Percentiles rank a stretch among this genome's conserved stretches.
These are phyloP conservation scores for Pachycephala philippinensis DNA, from an alignment of 2,113 vertebrate genomes.

Conservation along the genomic window DNA sequence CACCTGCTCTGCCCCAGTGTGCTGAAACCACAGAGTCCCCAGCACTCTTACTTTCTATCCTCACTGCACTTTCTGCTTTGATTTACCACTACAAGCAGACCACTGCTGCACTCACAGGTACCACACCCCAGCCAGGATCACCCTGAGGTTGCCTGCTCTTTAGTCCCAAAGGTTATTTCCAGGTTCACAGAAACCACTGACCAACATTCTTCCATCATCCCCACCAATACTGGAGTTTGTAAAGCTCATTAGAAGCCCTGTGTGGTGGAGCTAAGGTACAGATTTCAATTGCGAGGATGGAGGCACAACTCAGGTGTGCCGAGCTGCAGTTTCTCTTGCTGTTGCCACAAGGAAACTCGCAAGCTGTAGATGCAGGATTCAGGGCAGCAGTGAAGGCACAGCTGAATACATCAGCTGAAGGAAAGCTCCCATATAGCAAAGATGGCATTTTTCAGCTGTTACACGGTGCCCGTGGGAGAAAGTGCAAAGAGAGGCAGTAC, in stretches of 20 bases:
- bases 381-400: background rate
- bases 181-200: background rate
- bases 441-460: background rate
- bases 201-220: too few relatives aligned
- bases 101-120: background rate
- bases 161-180: background rate
- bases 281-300: rapidly evolving
- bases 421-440: background rate
- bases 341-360: background rate
- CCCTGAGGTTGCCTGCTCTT: background rate
- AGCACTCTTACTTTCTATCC: background rate
- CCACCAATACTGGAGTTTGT: background rate
- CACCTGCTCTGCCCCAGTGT: background rate
- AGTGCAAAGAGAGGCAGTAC: background rate
- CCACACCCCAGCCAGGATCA: background rate
- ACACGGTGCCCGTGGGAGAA: background rate
- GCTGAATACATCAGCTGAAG: background rate
- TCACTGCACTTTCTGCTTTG: background rate
- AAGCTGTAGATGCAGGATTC: background rate
- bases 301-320: background rate
- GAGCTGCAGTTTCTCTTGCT: background rate
- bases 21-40: background rate
- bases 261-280: background rate
- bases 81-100: background rate
- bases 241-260: background rate